A percentile compares a stretch with the other conserved stretches of the same genome.
Conservation (phyloP, 2,888 invertebrate species). For the Dynastes maya region DNA sequence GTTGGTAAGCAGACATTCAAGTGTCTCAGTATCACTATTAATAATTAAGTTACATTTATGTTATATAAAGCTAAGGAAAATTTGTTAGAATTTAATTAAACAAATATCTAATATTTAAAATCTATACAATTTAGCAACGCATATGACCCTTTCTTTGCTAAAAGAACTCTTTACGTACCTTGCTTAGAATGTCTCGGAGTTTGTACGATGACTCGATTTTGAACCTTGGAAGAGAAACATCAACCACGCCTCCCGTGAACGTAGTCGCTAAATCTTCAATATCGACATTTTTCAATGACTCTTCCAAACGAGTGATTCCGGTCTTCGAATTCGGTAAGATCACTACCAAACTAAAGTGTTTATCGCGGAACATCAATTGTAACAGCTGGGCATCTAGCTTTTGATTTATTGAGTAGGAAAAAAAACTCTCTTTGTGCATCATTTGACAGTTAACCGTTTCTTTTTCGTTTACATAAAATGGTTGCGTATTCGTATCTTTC, state of each 20-base stretch:
- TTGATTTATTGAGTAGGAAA: slow-evolving; percentile 71
- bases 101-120: too few species aligned
- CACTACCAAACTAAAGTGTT: slow-evolving; percentile 82
- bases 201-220: slow-evolving; percentile 84
- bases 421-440: slow-evolving; percentile 78
- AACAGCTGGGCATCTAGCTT: slow-evolving; percentile 77
- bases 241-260: slow-evolving; percentile 67
- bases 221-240: slow-evolving; percentile 84
- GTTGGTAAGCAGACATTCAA: too few species aligned
- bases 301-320: slow-evolving; percentile 72
- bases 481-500: slow-evolving; percentile 72
- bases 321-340: slow-evolving; percentile 80
- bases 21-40: too few species aligned
- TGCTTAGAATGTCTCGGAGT: slow-evolving; percentile 74
- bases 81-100: too few species aligned
- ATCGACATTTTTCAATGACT: slow-evolving; percentile 72
- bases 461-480: slow-evolving; percentile 76
- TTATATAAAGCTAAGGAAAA: too few species aligned
- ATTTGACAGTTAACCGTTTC: slow-evolving; percentile 78
- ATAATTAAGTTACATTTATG: too few species aligned
- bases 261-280: background rate
- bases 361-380: slow-evolving; percentile 81
- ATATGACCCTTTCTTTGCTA: background rate
- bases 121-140: too few species aligned
- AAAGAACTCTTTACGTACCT: slow-evolving; percentile 74